Evolutionary conservation across 2,888 invertebrate genomes (phyloP).

Genomic region (Cosmopolites sordidus): DNA sequence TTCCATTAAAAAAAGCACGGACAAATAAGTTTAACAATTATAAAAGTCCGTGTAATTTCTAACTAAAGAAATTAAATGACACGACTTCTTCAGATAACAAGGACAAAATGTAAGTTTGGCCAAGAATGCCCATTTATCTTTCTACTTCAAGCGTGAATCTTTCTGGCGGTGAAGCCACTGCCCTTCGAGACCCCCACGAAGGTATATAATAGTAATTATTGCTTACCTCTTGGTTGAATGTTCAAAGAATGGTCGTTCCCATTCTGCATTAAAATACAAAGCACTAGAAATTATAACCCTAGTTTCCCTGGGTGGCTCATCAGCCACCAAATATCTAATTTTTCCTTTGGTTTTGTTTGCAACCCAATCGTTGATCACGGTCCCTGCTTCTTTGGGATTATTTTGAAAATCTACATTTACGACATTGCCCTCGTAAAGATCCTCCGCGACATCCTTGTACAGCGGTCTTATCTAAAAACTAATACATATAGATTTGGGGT

Average conservation of each 20-base stretch:
- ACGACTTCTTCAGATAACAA: too few species aligned
- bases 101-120: too few species aligned
- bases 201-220: too few species aligned
- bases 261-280: conserved; percentile 67
- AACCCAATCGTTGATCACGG: conserved; percentile 63
- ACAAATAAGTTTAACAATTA: too few species aligned
- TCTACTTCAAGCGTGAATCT: too few species aligned
- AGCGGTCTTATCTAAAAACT: conserved; percentile 49
- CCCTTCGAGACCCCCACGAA: too few species aligned
- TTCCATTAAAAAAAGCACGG: too few species aligned
- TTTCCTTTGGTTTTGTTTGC: conserved; percentile 57
- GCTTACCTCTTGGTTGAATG: conserved; percentile 54
- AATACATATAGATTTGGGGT: too few species aligned
- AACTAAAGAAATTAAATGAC: too few species aligned
- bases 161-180: too few species aligned
- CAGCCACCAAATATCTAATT: conserved; percentile 56
- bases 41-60: too few species aligned
- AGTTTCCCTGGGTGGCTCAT: conserved; percentile 54
- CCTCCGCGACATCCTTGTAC: conserved; percentile 52
- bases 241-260: conserved; percentile 61
- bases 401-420: conserved; percentile 54
- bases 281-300: conserved; percentile 63
- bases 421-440: conserved; percentile 57
- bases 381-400: conserved; percentile 45
- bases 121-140: too few species aligned